Percentiles rank a stretch among this genome's conserved stretches.
Conservation (phyloP, 2,113 vertebrate species). For the Sterrhoptilus dennistouni region DNA sequence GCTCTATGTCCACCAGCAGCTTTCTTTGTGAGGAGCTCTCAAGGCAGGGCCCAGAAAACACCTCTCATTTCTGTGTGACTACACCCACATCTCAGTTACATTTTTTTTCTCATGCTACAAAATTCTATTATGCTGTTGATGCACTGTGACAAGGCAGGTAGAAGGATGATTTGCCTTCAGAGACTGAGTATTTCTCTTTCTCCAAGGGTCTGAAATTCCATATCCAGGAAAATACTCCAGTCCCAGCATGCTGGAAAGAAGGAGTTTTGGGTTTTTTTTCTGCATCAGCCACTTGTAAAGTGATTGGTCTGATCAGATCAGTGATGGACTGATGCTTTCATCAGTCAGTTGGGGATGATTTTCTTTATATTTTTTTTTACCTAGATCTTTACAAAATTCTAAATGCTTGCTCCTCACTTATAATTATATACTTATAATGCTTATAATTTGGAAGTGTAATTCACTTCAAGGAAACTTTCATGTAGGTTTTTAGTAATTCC, state of each 20-base stretch:
- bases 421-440: background rate
- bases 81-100: background rate
- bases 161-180: background rate
- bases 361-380: background rate
- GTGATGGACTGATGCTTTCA: background rate
- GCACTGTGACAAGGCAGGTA: background rate
- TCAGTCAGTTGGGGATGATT: background rate
- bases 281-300: background rate
- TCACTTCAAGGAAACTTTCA: background rate
- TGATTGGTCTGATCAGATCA: background rate
- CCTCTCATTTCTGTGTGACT: background rate
- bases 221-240: background rate
- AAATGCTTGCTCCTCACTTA: background rate
- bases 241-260: background rate
- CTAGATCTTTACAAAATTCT: background rate
- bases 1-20: background rate
- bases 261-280: fast-evolving
- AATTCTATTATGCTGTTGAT: fast-evolving
- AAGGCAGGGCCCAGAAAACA: background rate
- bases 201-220: background rate
- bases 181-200: background rate
- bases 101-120: background rate
- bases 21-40: background rate
- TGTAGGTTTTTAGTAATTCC: background rate
- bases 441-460: background rate